These are phyloP conservation scores for Oryzias woworae DNA, from an alignment of 2,113 vertebrate species.

Conservation along the genomic window DNA sequence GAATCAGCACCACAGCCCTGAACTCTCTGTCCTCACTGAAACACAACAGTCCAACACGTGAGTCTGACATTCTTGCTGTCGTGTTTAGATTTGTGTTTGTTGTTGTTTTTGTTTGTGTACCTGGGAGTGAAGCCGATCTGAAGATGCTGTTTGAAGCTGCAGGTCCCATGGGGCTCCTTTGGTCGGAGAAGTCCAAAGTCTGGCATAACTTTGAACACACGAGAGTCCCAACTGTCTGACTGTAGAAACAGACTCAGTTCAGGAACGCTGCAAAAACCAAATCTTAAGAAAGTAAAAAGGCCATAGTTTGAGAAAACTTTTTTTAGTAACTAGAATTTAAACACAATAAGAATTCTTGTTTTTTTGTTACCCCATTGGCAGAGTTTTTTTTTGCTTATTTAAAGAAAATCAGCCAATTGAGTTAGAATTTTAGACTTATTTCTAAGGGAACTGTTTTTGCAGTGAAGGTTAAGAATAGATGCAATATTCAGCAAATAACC, in stretches of 20 bases:
- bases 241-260: slow-evolving; percentile 33
- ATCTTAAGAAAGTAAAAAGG: no score
- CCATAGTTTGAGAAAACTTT: no score
- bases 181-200: slow-evolving; percentile 76
- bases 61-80: not conserved
- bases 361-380: no score
- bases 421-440: no score
- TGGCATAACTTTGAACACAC: slow-evolving; percentile 80
- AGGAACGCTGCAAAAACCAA: not conserved
- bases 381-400: no score
- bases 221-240: slow-evolving; percentile 20
- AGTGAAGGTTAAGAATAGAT: not conserved
- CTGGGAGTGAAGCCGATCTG: slow-evolving; percentile 86
- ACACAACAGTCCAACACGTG: slow-evolving; percentile 7
- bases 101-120: slow-evolving; percentile 57
- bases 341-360: no score
- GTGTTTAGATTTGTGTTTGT: no score
- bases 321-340: no score
- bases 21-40: slow-evolving; percentile 76
- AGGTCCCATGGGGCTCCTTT: slow-evolving; percentile 19
- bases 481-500: not conserved
- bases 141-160: slow-evolving; percentile 63
- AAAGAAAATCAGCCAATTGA: no score
- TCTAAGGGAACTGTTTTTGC: not conserved
- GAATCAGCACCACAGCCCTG: slow-evolving; percentile 68